Evolutionary conservation across 2,797 vertebrate species (phyloP).

Genomic region (Thamnophis elegans): DNA sequence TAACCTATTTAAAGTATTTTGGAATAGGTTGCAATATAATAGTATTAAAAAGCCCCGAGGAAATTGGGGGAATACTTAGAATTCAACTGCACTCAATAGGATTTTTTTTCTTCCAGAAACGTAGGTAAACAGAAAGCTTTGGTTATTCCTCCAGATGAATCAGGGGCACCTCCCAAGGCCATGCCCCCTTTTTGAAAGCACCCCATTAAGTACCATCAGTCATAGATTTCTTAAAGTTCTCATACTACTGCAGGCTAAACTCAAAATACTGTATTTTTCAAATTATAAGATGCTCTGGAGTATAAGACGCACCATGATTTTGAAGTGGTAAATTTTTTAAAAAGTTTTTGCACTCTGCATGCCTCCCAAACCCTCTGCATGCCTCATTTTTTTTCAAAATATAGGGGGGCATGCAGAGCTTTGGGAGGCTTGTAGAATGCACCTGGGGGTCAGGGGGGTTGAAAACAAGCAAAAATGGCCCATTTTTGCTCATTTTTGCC

Average conservation of each 20-base stretch:
- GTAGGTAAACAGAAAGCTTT: not conserved
- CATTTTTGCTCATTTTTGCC: too few relatives aligned
- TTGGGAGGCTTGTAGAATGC: too few relatives aligned
- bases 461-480: too few relatives aligned
- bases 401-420: too few relatives aligned
- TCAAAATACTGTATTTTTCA: too few relatives aligned
- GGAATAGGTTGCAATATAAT: not conserved
- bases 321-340: too few relatives aligned
- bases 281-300: too few relatives aligned
- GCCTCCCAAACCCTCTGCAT: too few relatives aligned
- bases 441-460: too few relatives aligned
- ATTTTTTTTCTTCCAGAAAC: not conserved
- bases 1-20: slow-evolving; percentile 13
- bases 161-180: not conserved
- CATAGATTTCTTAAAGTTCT: not conserved
- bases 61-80: not conserved
- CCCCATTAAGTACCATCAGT: not conserved
- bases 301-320: too few relatives aligned
- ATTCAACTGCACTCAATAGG: not conserved
- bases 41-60: not conserved
- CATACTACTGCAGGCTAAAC: not conserved
- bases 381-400: too few relatives aligned
- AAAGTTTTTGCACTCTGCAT: too few relatives aligned
- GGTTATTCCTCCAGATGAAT: not conserved
- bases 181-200: not conserved